Evolutionary conservation across 2,888 invertebrate genomes (phyloP), one percentile per base, ranked within the genome.

Genomic region (Lissocephala sabroskyi): DNA sequence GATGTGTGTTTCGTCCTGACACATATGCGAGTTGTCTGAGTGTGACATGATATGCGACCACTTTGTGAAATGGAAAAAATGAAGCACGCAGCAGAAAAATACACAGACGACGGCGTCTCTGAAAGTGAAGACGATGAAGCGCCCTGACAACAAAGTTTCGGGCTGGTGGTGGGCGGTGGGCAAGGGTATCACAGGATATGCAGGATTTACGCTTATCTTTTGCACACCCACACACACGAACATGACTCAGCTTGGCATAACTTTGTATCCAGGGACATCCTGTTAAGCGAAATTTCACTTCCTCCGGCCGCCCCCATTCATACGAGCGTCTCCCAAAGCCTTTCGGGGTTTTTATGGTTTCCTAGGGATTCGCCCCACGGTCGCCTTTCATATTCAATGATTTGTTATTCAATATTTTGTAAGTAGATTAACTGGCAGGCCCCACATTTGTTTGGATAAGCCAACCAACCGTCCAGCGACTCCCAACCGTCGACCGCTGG

Each of bases 341-440:
- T 35, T 37, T 37, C 19, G 37, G 19, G 18, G 7, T 76, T 68
- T 70, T 70, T 76, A 73, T 70, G 51, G 68, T 56, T 23, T 23
- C 23, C 23, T 23, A 23, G n/a, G n/a, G 23, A 23, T 23, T 23
- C 23, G 23, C 23, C 7, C 7, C 23, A 3, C 23, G 23, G 23
- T 3, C 7, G 23, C 23, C 23, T 23, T 7, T 75, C 78, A 78
- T 81, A 79, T 70, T 62, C 59, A 68, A 78, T 79, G 79, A 79
- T 81, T 81, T 80, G 78, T 79, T 80, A 78, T 81, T 78, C 76
- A 81, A 81, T 81, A 81, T 80, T 80, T 79, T 80, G 74, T 68
- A 68, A 76, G 70, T 63, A 78, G 81, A 81, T 80, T 77, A 77
- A 77, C 70, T 80, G 70, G 62, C 68, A 68, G 73, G n/a, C n/a